phyloP scores from a whole-genome alignment of 2,113 vertebrate species.

The Cercocebus atys region DNA sequence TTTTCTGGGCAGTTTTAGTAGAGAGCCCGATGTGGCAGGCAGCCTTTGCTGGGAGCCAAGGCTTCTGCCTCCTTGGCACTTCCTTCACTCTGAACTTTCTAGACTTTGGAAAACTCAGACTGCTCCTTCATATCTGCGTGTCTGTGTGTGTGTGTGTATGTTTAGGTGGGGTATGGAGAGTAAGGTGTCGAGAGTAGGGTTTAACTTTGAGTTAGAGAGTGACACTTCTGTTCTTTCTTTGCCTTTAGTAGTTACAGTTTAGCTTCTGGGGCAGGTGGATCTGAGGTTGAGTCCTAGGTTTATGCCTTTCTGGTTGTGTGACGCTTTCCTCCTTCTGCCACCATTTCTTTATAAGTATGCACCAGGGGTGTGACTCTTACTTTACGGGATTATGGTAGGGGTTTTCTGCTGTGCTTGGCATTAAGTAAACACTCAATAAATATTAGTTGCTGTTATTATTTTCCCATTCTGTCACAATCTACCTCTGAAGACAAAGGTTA shows the following conservation, averaged over 20 bases:
- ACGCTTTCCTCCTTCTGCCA: neutral
- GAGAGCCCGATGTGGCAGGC: neutral
- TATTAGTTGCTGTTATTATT: slow-evolving; percentile 34
- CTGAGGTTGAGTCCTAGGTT: slow-evolving; percentile 10
- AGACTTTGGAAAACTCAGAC: neutral
- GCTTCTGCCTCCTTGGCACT: neutral
- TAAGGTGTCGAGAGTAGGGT: neutral
- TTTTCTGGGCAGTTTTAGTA: neutral
- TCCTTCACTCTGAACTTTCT: neutral
- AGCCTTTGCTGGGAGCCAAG: neutral
- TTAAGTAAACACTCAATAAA: neutral
- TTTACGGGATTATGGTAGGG: neutral
- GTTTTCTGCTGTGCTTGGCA: neutral
- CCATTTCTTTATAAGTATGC: neutral
- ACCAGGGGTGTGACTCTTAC: neutral
- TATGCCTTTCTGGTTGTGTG: neutral
- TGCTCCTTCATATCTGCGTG: neutral
- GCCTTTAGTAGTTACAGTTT: neutral
- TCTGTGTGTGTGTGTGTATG: neutral
- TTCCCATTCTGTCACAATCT: neutral
- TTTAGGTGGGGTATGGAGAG: neutral
- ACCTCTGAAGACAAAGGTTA: neutral
- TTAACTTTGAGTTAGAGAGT: slow-evolving; percentile 6
- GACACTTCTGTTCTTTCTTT: neutral
- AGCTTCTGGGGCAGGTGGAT: neutral